Evolutionary conservation across 2,113 vertebrate genomes (phyloP).

Genomic region (Cercopithecus mona): DNA sequence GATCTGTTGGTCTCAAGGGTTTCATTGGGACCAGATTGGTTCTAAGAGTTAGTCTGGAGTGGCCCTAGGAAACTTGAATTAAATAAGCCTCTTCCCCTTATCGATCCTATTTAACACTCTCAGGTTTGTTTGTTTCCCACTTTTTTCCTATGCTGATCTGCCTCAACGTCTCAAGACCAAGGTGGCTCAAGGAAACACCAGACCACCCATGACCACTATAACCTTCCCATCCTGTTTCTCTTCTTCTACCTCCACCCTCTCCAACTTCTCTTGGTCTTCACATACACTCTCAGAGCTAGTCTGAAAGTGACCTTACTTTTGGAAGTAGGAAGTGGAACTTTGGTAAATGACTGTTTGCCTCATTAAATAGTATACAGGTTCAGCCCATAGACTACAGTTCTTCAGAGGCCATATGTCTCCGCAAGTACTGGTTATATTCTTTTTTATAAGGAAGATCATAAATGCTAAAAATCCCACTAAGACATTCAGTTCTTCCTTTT

Average conservation of each 20-base stretch:
- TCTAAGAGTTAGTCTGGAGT: slow-evolving; percentile 36
- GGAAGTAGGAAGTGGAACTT: slow-evolving; percentile 30
- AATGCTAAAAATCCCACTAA: background rate
- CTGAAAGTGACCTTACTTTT: slow-evolving; percentile 61
- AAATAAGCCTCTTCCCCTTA: background rate
- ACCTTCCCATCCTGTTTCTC: background rate
- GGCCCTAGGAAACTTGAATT: slow-evolving; percentile 11
- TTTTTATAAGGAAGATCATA: slow-evolving; percentile 39
- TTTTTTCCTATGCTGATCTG: background rate
- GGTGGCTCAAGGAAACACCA: slow-evolving; percentile 4
- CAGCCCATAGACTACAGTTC: background rate
- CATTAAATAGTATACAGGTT: background rate
- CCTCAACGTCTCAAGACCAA: slow-evolving; percentile 47
- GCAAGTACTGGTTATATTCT: background rate
- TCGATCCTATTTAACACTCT: background rate
- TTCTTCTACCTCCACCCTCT: background rate
- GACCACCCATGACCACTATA: background rate
- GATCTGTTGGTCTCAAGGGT: slow-evolving; percentile 1
- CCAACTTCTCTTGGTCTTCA: background rate
- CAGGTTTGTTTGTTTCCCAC: background rate
- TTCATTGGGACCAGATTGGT: background rate
- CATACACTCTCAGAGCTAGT: background rate
- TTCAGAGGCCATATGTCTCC: background rate
- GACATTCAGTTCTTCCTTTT: slow-evolving; percentile 17
- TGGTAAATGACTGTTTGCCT: background rate